Conservation (phyloP, 64 coral and sea anemone genomes). For the Actinia equina region DNA sequence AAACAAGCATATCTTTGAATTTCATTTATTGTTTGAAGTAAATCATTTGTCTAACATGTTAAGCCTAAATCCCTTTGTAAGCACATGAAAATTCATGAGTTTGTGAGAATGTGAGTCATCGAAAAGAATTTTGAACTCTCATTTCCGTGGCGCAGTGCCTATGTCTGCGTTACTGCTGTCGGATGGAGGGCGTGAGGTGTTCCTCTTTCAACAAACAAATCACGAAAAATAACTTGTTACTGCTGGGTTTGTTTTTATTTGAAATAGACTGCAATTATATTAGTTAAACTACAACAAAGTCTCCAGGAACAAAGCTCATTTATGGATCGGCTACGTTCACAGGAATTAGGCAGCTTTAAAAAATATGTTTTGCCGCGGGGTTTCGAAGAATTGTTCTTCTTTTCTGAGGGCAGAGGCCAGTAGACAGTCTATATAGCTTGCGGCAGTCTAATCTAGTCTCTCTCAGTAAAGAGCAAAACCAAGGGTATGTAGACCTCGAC, state of each 20-base stretch:
- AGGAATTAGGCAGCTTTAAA: neutral
- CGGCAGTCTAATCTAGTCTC: neutral
- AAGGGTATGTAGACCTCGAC: too few species aligned
- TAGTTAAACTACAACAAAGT: neutral
- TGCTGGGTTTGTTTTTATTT: neutral
- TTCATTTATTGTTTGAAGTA: neutral
- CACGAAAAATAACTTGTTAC: conserved; percentile 11
- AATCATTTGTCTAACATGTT: neutral
- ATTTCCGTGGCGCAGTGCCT: neutral
- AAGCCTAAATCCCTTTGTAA: conserved; percentile 11
- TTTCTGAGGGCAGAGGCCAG: neutral
- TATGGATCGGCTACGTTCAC: too few species aligned
- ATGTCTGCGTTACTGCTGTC: neutral
- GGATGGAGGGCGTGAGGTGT: neutral
- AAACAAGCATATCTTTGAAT: conserved; percentile 15
- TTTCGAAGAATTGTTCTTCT: neutral
- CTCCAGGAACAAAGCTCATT: neutral
- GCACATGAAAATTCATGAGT: conserved; percentile 19
- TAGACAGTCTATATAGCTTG: neutral
- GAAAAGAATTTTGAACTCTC: neutral
- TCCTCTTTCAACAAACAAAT: neutral
- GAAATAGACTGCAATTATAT: too few species aligned
- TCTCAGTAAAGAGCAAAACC: neutral
- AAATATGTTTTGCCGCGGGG: neutral
- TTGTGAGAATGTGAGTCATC: neutral